phyloP scores from a whole-genome alignment of 1,140 invertebrate genomes.

The Lamellibrachia luymesi region DNA sequence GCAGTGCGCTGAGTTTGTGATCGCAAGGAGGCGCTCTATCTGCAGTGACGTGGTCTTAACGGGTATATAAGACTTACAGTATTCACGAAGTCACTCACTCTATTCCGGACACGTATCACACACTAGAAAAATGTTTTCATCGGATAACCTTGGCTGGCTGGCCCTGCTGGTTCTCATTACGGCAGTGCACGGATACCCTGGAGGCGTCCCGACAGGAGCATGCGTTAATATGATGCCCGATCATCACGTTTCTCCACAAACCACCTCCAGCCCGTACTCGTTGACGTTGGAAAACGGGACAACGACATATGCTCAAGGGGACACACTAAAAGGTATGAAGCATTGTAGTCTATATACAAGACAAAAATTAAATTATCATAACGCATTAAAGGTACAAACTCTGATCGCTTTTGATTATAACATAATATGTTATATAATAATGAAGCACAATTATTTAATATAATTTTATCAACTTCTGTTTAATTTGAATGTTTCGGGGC shows the following conservation, averaged over 20 bases:
- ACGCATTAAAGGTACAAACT: background rate
- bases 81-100: background rate
- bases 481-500: too few species aligned
- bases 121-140: background rate
- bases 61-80: background rate
- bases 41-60: background rate
- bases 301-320: background rate
- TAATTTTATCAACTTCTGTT: too few species aligned
- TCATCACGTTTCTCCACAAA: background rate
- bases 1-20: background rate
- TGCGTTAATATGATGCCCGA: background rate
- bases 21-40: background rate
- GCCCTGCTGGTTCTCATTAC: background rate
- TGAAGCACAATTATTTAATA: too few species aligned
- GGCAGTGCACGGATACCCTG: background rate
- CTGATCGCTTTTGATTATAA: background rate
- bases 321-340: background rate
- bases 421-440: background rate
- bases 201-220: background rate
- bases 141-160: background rate
- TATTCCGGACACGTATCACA: background rate
- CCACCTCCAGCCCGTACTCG: background rate
- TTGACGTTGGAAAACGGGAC: background rate
- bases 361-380: background rate
- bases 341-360: background rate